Evolutionary conservation across 2,113 vertebrate species (phyloP), one percentile per base, ranked within the genome.

Genomic region (Rhodinocichla rosea): DNA sequence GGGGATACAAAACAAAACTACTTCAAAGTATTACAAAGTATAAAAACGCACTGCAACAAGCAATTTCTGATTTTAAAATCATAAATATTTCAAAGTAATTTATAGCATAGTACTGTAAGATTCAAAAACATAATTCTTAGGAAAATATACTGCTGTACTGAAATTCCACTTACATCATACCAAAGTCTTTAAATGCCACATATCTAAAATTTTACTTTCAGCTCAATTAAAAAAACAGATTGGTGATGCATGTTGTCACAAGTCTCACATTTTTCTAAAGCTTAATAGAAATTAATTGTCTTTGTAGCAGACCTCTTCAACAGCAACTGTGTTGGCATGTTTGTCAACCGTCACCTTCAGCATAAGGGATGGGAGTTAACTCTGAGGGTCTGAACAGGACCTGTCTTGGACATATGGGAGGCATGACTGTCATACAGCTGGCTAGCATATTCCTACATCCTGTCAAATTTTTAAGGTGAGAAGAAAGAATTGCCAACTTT

Each of bases 401-500:
- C 32, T 59, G 1, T 49, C 62, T 49, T 7, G 2, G 49, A 90
- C 32, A 59, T 9, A 18, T 2, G 9, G 62, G 49, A 96, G 28
- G 19, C 22, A 52, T 12, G 30, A 44, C 16, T 63, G 82, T 37
- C 1, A 0, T 69, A 37, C 62, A 56, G 49, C 69, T 83, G 57
- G 70, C 53, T 64, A 20, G 9, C 7, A 1, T 67, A 49, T 56
- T 68, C 74, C 44, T 60, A 68, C 37, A 71, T 71, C 44, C 53
- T 44, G 44, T 90, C 81, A 40, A 67, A 60, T 44, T 69, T 87
- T 92, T 87, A 79, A 81, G 70, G 40, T 0, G 0, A 87, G 65
- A 87, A 91, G 37, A 69, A 71, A 76, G 70, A 69, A 80, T 45
- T 85, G 35, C 57, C 55, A 52, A 45, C 76, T 96, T 85, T 62